Conservation (phyloP, 2,888 invertebrate species). For the Drosophila leonis region DNA sequence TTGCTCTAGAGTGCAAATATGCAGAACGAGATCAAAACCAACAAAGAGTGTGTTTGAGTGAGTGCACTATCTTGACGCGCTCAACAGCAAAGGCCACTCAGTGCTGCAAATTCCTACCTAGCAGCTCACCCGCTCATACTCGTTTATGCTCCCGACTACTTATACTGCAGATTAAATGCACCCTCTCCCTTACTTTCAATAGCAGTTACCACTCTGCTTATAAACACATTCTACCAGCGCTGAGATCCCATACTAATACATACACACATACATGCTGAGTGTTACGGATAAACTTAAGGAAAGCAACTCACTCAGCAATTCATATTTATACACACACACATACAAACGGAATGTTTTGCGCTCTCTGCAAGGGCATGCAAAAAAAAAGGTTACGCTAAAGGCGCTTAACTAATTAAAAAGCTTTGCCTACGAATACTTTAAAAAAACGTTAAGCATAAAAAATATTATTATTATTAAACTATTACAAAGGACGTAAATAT, state of each 20-base stretch:
- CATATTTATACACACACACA: neutral
- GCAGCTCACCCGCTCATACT: neutral
- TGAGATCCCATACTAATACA: neutral
- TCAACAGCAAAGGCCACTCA: neutral
- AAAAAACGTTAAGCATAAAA: constrained; percentile 19
- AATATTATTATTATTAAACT: constrained; percentile 10
- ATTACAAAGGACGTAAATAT: constrained; percentile 44
- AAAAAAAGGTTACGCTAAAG: constrained; percentile 8
- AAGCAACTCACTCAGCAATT: neutral
- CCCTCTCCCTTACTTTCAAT: neutral
- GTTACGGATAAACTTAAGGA: neutral
- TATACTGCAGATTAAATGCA: neutral
- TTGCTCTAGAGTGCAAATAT: neutral
- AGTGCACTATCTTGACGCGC: neutral
- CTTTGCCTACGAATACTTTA: constrained; percentile 27
- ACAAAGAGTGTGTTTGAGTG: neutral
- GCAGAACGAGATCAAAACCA: neutral
- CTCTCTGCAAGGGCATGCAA: constrained; percentile 43
- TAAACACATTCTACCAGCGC: neutral
- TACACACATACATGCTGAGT: neutral
- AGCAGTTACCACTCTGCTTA: neutral
- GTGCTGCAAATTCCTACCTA: neutral
- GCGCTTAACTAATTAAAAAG: constrained; percentile 50
- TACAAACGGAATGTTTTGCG: neutral
- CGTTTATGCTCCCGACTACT: accelerated